A percentile compares a stretch with the other conserved stretches of the same genome.
phyloP scores from a whole-genome alignment of 1,140 invertebrate genomes.

The Liolophura sinensis region DNA sequence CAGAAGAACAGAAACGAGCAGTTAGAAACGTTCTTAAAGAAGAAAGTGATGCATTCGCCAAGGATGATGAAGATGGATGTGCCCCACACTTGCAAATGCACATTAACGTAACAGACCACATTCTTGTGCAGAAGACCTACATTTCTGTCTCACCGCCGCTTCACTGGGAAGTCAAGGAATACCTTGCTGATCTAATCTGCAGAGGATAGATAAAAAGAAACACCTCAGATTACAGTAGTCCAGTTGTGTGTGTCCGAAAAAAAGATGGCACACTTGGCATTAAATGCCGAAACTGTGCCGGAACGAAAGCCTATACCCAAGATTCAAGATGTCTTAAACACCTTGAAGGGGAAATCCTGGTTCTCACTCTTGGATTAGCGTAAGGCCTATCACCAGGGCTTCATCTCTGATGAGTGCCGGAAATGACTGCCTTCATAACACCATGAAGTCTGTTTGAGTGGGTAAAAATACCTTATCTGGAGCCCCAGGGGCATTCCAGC shows the following conservation, averaged over 20 bases:
- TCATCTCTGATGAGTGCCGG: conserved; percentile 12
- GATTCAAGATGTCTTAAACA: conserved; percentile 20
- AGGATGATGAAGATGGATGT: conserved; percentile 18
- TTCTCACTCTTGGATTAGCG: conserved; percentile 21
- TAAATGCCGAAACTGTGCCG: conserved; percentile 13
- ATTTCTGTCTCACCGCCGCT: conserved; percentile 12
- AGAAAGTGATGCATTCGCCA: conserved; percentile 16
- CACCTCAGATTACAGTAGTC: conserved; percentile 5
- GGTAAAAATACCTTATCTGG: conserved; percentile 21
- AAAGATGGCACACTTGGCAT: conserved; percentile 15
- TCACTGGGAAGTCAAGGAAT: conserved; percentile 21
- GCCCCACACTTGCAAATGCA: conserved; percentile 12
- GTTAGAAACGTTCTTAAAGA: conserved; percentile 10
- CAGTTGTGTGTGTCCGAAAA: conserved; percentile 25
- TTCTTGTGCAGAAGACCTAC: conserved; percentile 11
- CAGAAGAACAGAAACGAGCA: conserved; percentile 1
- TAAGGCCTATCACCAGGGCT: conserved; percentile 22
- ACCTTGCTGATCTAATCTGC: conserved; percentile 12
- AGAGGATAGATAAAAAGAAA: conserved; percentile 13
- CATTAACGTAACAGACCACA: conserved; percentile 15
- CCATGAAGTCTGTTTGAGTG: conserved; percentile 20
- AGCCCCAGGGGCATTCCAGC: conserved; percentile 22
- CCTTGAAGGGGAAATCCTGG: conserved; percentile 10
- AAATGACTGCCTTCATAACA: conserved; percentile 20
- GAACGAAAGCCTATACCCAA: conserved; percentile 12